Conservation (phyloP, 23 tunicate genomes). For the Halocynthia roretzi region DNA sequence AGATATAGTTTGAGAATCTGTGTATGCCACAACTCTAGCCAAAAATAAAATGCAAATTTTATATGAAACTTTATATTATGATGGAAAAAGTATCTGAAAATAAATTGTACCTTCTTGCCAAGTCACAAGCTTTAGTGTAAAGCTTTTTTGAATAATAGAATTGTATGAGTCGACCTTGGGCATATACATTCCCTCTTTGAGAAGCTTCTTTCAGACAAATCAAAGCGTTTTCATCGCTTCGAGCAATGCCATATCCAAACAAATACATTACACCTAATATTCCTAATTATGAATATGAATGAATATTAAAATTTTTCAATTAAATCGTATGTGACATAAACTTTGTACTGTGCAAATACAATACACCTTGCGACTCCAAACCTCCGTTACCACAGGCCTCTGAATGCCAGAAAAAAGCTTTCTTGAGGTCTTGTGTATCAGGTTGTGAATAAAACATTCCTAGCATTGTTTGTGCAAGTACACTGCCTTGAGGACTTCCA, state of each 20-base stretch:
- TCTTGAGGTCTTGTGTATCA: conserved; percentile 62
- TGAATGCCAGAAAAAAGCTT: conserved; percentile 95
- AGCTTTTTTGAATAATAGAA: conserved; percentile 70
- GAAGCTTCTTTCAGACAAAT: conserved; percentile 91
- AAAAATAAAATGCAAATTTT: background rate
- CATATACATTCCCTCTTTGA: conserved; percentile 86
- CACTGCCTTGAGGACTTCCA: conserved; percentile 76
- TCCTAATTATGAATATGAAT: conserved; percentile 30
- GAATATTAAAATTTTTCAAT: too few species aligned
- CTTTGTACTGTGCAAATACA: background rate
- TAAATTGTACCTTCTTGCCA: conserved; percentile 55
- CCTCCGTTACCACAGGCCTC: conserved; percentile 99
- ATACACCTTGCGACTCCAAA: conserved; percentile 89
- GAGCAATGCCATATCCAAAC: conserved; percentile 55
- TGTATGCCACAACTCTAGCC: conserved; percentile 65
- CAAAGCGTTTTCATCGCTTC: conserved; percentile 53
- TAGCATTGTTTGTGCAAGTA: conserved; percentile 86
- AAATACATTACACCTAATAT: conserved; percentile 92
- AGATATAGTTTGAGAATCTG: conserved; percentile 55
- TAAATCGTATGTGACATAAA: too few species aligned
- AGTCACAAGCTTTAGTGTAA: conserved; percentile 90
- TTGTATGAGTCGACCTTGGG: conserved; percentile 83
- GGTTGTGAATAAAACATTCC: conserved; percentile 94
- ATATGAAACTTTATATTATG: background rate
- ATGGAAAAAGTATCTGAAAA: background rate